phyloP scores from a whole-genome alignment of 1,140 invertebrate species.

The Pseudomyrmex cubaensis region DNA sequence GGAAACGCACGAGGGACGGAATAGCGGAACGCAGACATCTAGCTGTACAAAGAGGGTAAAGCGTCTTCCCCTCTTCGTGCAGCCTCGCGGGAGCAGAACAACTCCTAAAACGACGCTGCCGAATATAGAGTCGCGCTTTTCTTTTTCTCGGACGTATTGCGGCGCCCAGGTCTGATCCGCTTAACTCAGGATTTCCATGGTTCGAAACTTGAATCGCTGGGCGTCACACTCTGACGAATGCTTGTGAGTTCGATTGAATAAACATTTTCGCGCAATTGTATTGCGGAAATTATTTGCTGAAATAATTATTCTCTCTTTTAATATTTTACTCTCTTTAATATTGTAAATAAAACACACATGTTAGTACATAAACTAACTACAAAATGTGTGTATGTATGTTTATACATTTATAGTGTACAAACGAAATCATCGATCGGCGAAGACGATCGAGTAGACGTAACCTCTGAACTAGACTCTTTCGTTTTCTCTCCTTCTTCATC shows the following conservation, averaged over 20 bases:
- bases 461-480: constrained; percentile 67
- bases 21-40: constrained; percentile 79
- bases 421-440: constrained; percentile 79
- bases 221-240: not conserved
- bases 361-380: no score
- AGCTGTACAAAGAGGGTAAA: constrained; percentile 65
- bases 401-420: constrained; percentile 70
- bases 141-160: constrained; percentile 45
- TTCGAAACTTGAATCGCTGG: not conserved
- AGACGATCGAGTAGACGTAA: constrained; percentile 79
- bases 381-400: no score
- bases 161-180: not conserved
- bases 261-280: not conserved
- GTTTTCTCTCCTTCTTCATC: not conserved
- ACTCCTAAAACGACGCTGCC: constrained; percentile 65
- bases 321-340: not conserved
- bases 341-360: no score
- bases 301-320: not conserved
- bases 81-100: constrained; percentile 71
- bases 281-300: not conserved
- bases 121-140: constrained; percentile 46
- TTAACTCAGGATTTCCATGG: not conserved
- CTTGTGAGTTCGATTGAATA: not conserved
- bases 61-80: constrained; percentile 29
- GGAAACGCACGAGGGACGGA: constrained; percentile 32